phyloP scores from a whole-genome alignment of 2,797 vertebrate genomes.

The Distichodus sexfasciatus region DNA sequence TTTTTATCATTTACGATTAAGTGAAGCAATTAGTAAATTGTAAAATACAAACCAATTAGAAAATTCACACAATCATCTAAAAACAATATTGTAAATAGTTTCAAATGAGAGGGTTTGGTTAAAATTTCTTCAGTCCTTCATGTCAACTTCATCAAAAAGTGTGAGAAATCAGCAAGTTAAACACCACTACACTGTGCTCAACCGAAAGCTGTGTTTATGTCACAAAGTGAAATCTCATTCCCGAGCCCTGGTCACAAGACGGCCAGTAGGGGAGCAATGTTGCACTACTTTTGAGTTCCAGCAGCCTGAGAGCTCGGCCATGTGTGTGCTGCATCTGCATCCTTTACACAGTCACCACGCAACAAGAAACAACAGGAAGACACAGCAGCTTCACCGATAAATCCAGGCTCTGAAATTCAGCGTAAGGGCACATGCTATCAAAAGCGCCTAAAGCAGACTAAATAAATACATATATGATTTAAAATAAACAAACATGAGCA shows the following conservation, averaged over 20 bases:
- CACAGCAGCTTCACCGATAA: background rate
- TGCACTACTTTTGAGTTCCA: constrained; percentile 44
- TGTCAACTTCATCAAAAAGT: no score
- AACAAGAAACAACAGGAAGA: constrained; percentile 16
- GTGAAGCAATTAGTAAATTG: no score
- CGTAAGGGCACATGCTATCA: background rate
- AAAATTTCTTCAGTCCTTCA: no score
- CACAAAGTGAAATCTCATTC: background rate
- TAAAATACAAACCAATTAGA: no score
- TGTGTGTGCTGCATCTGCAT: constrained; percentile 20
- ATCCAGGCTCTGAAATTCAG: background rate
- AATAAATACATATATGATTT: background rate
- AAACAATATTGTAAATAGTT: no score
- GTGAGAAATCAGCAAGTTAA: no score
- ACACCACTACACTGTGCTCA: no score
- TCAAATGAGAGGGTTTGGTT: no score
- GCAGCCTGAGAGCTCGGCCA: background rate
- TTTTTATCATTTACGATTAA: no score
- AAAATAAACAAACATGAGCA: no score
- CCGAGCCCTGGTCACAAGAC: constrained; percentile 10
- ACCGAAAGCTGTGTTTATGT: no score
- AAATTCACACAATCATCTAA: no score
- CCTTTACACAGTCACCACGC: constrained; percentile 2
- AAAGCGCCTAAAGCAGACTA: background rate
- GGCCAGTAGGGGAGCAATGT: constrained; percentile 55